Percentiles rank a stretch among this genome's conserved stretches.
Evolutionary conservation across 2,113 vertebrate genomes (phyloP).

Genomic region (Paratilapia polleni): DNA sequence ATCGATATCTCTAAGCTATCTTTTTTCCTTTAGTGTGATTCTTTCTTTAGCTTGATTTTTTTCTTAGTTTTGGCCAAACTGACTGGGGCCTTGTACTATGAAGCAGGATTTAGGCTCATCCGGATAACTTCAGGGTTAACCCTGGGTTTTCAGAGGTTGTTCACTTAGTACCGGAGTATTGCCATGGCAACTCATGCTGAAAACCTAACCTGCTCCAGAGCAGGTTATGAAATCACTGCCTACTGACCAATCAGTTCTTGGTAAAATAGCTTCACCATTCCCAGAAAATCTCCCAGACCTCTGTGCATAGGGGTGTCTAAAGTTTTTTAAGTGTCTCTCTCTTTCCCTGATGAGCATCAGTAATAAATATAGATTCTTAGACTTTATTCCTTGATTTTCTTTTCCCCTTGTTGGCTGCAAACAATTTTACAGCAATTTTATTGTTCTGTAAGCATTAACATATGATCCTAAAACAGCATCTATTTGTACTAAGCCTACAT

Average conservation of each 20-base stretch:
- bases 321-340: not conserved
- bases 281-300: not conserved
- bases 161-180: not conserved
- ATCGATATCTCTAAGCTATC: too few species aligned
- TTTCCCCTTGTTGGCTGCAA: not conserved
- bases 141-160: not conserved
- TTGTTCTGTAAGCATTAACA: not conserved
- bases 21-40: too few species aligned
- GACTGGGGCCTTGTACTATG: not conserved
- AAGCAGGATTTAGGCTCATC: not conserved
- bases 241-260: constrained; percentile 2
- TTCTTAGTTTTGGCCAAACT: not conserved
- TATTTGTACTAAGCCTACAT: not conserved
- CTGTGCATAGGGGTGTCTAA: not conserved
- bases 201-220: not conserved
- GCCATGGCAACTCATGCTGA: not conserved
- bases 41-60: too few species aligned
- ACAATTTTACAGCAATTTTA: not conserved
- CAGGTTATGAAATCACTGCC: too few species aligned
- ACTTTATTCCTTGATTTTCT: not conserved
- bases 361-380: fast-evolving
- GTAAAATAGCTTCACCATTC: not conserved
- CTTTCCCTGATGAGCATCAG: too few species aligned
- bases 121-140: not conserved
- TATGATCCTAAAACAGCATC: too few species aligned